phyloP scores from a whole-genome alignment of 2,113 vertebrate species.

The Podocnemis expansa region DNA sequence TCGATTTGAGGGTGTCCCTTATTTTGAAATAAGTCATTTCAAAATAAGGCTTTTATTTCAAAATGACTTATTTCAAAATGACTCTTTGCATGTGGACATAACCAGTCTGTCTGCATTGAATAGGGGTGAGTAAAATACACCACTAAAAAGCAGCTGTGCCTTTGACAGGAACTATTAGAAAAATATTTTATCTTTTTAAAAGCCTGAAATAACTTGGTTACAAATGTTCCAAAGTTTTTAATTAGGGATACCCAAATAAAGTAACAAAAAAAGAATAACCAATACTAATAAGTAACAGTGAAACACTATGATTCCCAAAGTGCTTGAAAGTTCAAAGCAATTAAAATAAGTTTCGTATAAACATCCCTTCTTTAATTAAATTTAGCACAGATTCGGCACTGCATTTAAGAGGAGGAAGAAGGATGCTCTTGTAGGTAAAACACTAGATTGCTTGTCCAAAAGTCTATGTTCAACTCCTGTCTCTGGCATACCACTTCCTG shows the following conservation, averaged over 20 bases:
- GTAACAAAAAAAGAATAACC: neutral
- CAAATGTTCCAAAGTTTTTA: neutral
- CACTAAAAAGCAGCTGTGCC: neutral
- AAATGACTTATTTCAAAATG: too few species aligned
- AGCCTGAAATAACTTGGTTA: neutral
- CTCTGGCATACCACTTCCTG: fast-evolving
- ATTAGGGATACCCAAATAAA: neutral
- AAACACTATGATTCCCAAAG: neutral
- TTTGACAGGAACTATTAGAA: neutral
- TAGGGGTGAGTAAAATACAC: neutral
- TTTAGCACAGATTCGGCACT: fast-evolving
- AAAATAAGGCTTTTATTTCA: too few species aligned
- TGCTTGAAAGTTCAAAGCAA: neutral
- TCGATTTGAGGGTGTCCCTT: too few species aligned
- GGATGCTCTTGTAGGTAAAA: neutral
- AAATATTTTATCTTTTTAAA: neutral
- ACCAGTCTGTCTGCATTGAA: neutral
- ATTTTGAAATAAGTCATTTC: too few species aligned
- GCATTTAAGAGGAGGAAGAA: neutral
- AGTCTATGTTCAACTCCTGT: neutral
- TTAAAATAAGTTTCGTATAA: fast-evolving
- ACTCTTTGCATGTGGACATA: too few species aligned
- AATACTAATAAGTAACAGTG: neutral
- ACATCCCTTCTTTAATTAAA: neutral
- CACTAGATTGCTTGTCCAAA: neutral